Conservation (phyloP, 2,797 vertebrate species). For the Rousettus madagascariensis region DNA sequence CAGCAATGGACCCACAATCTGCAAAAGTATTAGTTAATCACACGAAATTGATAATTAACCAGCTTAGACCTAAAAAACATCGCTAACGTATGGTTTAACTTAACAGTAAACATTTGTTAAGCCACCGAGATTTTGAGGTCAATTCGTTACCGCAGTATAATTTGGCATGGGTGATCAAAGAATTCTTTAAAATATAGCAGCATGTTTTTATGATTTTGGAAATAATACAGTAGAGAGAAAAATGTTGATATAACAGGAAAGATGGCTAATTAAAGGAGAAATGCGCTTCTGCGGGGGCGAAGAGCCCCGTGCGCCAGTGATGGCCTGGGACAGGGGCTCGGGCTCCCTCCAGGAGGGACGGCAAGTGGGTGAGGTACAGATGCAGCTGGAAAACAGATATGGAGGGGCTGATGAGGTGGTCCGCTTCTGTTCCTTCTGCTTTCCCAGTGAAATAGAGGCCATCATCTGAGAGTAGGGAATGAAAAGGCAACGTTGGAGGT, state of each 20-base stretch:
- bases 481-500: neutral
- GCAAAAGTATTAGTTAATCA: neutral
- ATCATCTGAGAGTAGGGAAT: neutral
- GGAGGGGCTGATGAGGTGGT: neutral
- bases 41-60: neutral
- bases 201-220: neutral
- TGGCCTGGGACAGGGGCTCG: neutral
- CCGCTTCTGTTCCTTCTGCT: neutral
- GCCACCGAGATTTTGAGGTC: neutral
- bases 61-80: neutral
- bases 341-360: neutral
- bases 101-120: slow-evolving; percentile 18
- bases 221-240: neutral
- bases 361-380: fast-evolving
- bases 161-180: neutral
- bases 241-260: neutral
- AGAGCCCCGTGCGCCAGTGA: neutral
- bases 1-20: neutral
- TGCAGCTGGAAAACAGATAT: neutral
- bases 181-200: neutral
- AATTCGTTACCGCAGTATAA: neutral
- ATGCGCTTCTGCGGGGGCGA: neutral
- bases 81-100: neutral
- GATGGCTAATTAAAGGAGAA: neutral
- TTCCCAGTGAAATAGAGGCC: neutral